A percentile compares a stretch with the other conserved stretches of the same genome.
Conservation (phyloP, 2,113 vertebrate genomes). For the Alosa alosa region DNA sequence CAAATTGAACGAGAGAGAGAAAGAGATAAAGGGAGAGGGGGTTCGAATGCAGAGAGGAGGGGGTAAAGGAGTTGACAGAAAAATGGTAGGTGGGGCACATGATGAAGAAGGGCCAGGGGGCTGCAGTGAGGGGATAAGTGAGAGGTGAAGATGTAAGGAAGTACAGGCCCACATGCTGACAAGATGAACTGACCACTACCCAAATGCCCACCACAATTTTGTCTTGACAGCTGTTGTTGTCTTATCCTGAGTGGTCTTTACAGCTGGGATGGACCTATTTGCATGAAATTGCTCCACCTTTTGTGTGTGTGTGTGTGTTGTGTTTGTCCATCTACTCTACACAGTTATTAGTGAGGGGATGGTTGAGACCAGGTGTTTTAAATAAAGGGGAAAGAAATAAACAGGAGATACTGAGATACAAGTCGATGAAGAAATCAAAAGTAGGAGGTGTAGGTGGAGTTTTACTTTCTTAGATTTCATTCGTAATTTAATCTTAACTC, state of each 20-base stretch:
- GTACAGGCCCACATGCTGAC: background rate
- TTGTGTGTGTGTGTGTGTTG: background rate
- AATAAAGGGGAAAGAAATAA: background rate
- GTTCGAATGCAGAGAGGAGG: background rate
- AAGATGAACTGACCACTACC: background rate
- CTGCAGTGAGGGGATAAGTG: background rate
- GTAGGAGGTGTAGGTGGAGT: background rate
- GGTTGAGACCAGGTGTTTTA: background rate
- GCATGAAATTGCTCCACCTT: conserved; percentile 16
- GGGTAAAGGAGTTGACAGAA: background rate
- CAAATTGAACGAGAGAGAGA: background rate
- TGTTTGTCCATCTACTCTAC: background rate
- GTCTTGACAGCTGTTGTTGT: conserved; percentile 16
- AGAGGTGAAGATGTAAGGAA: background rate
- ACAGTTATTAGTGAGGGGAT: background rate
- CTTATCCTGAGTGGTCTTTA: background rate
- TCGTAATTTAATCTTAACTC: background rate
- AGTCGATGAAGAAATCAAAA: background rate
- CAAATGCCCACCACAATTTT: conserved; percentile 3
- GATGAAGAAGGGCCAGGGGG: background rate
- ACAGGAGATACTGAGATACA: background rate
- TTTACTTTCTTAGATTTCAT: background rate
- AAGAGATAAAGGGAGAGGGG: background rate
- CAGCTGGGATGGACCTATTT: background rate
- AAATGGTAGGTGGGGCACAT: background rate